These are phyloP conservation scores for Fissipunctia ypsillon DNA, from an alignment of 2,888 invertebrate species.

Conservation along the genomic window DNA sequence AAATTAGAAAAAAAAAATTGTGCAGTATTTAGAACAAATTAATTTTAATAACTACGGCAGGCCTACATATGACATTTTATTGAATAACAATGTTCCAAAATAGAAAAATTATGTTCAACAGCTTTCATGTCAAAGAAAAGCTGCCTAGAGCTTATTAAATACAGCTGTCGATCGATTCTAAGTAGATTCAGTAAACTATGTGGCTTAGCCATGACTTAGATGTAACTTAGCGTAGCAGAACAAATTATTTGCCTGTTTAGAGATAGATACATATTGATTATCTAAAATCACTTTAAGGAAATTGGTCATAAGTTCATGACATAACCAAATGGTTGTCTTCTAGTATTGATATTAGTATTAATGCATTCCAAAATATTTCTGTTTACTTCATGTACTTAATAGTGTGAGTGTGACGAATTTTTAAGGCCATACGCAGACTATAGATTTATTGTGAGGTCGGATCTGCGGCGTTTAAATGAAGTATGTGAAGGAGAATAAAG, in stretches of 20 bases:
- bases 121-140: conserved; percentile 15
- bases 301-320: conserved; percentile 4
- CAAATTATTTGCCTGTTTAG: conserved; percentile 26
- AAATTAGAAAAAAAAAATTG: neutral
- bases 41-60: neutral
- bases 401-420: conserved; percentile 34
- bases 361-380: conserved; percentile 64
- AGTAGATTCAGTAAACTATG: conserved; percentile 42
- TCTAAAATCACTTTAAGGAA: conserved; percentile 28
- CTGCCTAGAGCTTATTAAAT: conserved; percentile 25
- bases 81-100: neutral
- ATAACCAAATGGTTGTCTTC: conserved; percentile 24
- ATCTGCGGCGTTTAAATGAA: neutral
- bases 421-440: conserved; percentile 3
- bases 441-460: neutral
- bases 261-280: conserved; percentile 33
- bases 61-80: neutral
- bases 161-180: conserved; percentile 26
- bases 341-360: conserved; percentile 61
- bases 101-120: neutral
- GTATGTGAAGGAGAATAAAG: neutral
- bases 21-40: conserved; percentile 9
- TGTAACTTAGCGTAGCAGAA: conserved; percentile 45
- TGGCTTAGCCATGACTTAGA: conserved; percentile 78
- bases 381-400: conserved; percentile 33